phyloP scores from a whole-genome alignment of 2,797 vertebrate species.

The Alosa sapidissima region DNA sequence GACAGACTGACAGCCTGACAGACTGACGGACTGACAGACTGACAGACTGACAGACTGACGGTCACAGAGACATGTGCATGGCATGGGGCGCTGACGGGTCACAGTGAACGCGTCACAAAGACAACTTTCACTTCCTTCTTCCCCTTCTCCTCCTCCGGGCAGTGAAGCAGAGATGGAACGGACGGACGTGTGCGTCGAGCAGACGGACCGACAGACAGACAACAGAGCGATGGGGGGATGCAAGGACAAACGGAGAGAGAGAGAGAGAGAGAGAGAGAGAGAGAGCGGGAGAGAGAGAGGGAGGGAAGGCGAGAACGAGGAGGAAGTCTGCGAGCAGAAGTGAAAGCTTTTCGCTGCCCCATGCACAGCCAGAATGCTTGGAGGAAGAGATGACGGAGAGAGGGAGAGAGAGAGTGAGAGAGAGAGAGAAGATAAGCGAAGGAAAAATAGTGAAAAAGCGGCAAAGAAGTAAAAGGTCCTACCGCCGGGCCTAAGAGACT shows the following conservation, averaged over 20 bases:
- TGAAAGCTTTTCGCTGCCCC: not conserved
- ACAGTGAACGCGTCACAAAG: not conserved
- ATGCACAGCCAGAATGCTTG: conserved; percentile 20
- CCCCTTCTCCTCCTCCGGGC: not conserved
- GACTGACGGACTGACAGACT: not conserved
- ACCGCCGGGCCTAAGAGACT: conserved; percentile 83
- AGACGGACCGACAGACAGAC: not conserved
- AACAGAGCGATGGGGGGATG: not conserved
- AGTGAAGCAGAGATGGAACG: not conserved
- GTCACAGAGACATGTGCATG: not conserved
- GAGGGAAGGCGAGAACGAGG: not conserved
- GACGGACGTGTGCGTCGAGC: not conserved
- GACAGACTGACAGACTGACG: not conserved
- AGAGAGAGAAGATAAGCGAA: not conserved
- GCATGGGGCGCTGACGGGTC: not conserved
- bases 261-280: not conserved
- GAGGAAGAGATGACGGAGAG: not conserved
- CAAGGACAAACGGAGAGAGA: not conserved
- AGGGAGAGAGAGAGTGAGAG: not conserved
- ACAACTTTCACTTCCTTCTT: not conserved
- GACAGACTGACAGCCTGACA: too few species aligned
- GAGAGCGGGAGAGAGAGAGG: not conserved
- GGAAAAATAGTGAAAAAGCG: conserved; percentile 1
- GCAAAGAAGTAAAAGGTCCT: conserved; percentile 68
- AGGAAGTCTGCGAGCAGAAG: not conserved